Evolutionary conservation across 2,888 invertebrate species (phyloP).

Genomic region (Julus scanicus): DNA sequence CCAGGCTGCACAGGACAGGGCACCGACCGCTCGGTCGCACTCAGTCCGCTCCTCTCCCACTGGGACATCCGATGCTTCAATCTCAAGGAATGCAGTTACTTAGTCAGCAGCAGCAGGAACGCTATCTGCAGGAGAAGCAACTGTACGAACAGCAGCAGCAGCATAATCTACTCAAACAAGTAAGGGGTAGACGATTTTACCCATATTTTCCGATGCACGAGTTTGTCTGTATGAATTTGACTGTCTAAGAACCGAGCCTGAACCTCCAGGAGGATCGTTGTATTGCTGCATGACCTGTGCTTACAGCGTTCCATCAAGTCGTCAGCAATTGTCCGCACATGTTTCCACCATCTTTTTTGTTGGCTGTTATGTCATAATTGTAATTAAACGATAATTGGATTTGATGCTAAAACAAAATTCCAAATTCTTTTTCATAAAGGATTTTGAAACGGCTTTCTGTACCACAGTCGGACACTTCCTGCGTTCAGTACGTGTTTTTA

Average conservation of each 20-base stretch:
- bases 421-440: too few species aligned
- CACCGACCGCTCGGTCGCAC: slow-evolving; percentile 89
- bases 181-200: slow-evolving; percentile 56
- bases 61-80: slow-evolving; percentile 86
- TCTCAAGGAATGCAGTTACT: slow-evolving; percentile 63
- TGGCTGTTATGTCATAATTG: neutral
- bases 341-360: neutral
- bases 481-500: neutral
- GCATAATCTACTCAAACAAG: slow-evolving; percentile 72
- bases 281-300: neutral
- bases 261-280: neutral
- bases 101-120: slow-evolving; percentile 69
- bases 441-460: too few species aligned
- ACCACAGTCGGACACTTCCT: neutral
- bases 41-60: slow-evolving; percentile 90
- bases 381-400: neutral
- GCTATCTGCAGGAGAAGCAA: slow-evolving; percentile 69
- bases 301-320: neutral
- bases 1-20: slow-evolving; percentile 73
- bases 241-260: neutral
- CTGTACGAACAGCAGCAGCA: slow-evolving; percentile 62
- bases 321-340: neutral
- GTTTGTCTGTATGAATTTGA: neutral
- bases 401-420: too few species aligned
- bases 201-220: neutral